Percentiles rank a stretch among this genome's conserved stretches.
These are phyloP conservation scores for Lagorchestes hirsutus DNA, from an alignment of 2,797 vertebrate species.

Conservation along the genomic window DNA sequence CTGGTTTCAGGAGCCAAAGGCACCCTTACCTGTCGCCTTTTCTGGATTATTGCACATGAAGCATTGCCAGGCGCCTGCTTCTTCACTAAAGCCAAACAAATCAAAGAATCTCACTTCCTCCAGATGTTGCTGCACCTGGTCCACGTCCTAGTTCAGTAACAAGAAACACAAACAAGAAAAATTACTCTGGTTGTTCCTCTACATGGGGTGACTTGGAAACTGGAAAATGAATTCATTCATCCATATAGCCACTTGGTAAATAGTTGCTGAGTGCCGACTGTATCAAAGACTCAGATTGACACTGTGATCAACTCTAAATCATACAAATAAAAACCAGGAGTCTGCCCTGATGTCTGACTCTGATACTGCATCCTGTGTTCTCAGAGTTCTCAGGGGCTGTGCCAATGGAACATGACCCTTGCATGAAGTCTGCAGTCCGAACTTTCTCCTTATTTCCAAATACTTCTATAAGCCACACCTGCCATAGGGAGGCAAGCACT, in stretches of 20 bases:
- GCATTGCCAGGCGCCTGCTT: constrained; percentile 93
- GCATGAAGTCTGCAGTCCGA: background rate
- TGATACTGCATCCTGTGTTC: background rate
- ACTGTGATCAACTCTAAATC: background rate
- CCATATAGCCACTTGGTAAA: background rate
- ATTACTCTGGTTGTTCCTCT: accelerated
- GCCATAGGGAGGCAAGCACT: background rate
- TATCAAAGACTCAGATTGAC: background rate
- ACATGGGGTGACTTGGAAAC: background rate
- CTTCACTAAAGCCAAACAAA: constrained; percentile 95
- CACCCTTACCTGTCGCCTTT: constrained; percentile 91
- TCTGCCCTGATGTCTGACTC: background rate
- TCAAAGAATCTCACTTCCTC: constrained; percentile 97
- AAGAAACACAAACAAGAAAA: constrained; percentile 34
- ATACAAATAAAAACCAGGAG: background rate
- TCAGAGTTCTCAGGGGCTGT: background rate
- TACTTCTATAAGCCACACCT: background rate
- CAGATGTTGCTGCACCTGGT: constrained; percentile 92
- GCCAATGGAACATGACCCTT: background rate
- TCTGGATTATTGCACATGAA: constrained; percentile 99
- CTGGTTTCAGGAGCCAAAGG: background rate
- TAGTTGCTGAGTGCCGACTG: background rate
- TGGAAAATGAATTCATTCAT: background rate
- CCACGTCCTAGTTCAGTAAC: constrained; percentile 89
- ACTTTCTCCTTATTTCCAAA: background rate